A percentile compares a stretch with the other conserved stretches of the same genome.
phyloP scores from a whole-genome alignment of 2,888 invertebrate genomes.

The Oligia fasciuncula region DNA sequence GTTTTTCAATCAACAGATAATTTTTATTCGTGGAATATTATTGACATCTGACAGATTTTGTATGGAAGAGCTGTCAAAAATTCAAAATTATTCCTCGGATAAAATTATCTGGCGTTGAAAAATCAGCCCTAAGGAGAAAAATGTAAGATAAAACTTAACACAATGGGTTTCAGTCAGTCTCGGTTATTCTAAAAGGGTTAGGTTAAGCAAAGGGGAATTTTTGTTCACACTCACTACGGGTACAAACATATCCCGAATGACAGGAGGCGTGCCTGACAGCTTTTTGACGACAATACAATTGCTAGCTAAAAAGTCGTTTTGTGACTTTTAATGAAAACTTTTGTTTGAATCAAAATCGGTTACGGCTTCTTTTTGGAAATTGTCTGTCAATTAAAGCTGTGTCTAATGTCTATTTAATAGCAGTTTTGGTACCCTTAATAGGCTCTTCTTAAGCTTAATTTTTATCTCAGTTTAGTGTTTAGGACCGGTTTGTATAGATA shows the following conservation, averaged over 20 bases:
- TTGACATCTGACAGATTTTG: too few species aligned
- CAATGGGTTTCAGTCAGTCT: not conserved
- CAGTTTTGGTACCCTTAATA: not conserved
- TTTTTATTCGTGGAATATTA: too few species aligned
- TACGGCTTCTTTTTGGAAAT: not conserved
- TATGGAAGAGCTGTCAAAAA: too few species aligned
- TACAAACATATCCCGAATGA: not conserved
- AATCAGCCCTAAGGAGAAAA: not conserved
- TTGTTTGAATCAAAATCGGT: not conserved
- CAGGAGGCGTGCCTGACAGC: conserved; percentile 32
- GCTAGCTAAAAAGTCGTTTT: not conserved
- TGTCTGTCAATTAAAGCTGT: not conserved
- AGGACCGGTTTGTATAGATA: not conserved
- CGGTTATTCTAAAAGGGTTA: not conserved
- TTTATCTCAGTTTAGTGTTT: not conserved
- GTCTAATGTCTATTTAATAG: not conserved
- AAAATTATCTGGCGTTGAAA: too few species aligned
- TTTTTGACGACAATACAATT: not conserved
- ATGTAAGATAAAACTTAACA: not conserved
- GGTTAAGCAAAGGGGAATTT: not conserved
- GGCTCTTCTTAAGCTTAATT: not conserved
- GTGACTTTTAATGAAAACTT: not conserved
- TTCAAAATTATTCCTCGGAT: too few species aligned
- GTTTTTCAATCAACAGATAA: too few species aligned
- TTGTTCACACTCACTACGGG: not conserved